Percentiles rank a stretch among this genome's conserved stretches.
Evolutionary conservation across 1,140 invertebrate species (phyloP).

Genomic region (Achroia grisella): DNA sequence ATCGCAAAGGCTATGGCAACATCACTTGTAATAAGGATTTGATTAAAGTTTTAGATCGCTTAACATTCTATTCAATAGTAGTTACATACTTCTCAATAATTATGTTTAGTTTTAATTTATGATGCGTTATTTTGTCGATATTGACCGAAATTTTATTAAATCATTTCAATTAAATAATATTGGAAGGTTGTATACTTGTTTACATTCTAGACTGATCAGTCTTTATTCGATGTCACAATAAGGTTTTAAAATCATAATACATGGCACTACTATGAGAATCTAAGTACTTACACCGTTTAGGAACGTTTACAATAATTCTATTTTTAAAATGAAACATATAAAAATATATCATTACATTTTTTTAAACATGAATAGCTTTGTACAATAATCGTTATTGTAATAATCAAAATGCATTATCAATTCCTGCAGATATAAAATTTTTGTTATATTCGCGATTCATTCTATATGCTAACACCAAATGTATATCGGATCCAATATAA

Average conservation of each 20-base stretch:
- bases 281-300: conserved; percentile 55
- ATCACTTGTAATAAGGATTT: too few species aligned
- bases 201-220: conserved; percentile 48
- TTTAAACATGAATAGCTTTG: conserved; percentile 30
- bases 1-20: too few species aligned
- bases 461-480: too few species aligned
- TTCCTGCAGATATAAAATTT: background rate
- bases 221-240: conserved; percentile 54
- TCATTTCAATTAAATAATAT: background rate
- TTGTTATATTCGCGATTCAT: too few species aligned
- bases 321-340: conserved; percentile 49
- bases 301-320: conserved; percentile 49
- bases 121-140: too few species aligned
- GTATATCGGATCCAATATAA: too few species aligned
- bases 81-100: too few species aligned
- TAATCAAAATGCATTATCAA: background rate
- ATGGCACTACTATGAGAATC: conserved; percentile 51
- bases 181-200: background rate
- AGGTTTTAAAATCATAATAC: conserved; percentile 29
- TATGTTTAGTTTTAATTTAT: too few species aligned
- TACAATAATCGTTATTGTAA: conserved; percentile 18
- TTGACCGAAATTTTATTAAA: too few species aligned
- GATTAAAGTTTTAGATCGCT: too few species aligned
- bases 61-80: too few species aligned
- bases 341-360: conserved; percentile 46